These are phyloP conservation scores for Idaea biselata DNA, from an alignment of 2,888 invertebrate species.

Conservation along the genomic window DNA sequence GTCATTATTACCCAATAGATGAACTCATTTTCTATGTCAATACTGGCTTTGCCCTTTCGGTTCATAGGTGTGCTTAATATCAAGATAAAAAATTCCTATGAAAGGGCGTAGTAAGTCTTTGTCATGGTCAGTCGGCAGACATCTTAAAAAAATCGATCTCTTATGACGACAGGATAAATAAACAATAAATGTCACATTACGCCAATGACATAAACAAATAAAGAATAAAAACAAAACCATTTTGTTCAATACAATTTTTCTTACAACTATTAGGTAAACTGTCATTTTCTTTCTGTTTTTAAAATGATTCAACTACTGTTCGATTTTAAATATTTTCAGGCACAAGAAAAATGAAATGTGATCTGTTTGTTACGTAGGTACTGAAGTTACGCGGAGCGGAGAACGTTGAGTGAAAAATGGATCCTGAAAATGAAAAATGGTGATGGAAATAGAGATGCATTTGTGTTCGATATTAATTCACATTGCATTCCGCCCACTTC, in stretches of 20 bases:
- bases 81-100: too few species aligned
- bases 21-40: constrained; percentile 7
- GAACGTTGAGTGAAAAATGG: neutral
- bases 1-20: neutral
- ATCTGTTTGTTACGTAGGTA: neutral
- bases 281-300: too few species aligned
- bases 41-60: neutral
- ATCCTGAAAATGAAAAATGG: neutral
- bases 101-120: too few species aligned
- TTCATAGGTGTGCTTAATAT: neutral
- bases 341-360: neutral
- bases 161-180: too few species aligned
- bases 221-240: too few species aligned
- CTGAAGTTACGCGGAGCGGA: neutral
- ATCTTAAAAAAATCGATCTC: too few species aligned
- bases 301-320: too few species aligned
- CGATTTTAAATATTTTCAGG: neutral
- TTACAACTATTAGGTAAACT: too few species aligned
- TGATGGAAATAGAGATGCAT: neutral
- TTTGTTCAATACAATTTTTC: too few species aligned
- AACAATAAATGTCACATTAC: too few species aligned
- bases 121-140: too few species aligned
- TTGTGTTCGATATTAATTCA: neutral
- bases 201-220: too few species aligned
- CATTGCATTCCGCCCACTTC: neutral